Evolutionary conservation across 2,113 vertebrate genomes (phyloP).

Genomic region (Otocyon megalotis): DNA sequence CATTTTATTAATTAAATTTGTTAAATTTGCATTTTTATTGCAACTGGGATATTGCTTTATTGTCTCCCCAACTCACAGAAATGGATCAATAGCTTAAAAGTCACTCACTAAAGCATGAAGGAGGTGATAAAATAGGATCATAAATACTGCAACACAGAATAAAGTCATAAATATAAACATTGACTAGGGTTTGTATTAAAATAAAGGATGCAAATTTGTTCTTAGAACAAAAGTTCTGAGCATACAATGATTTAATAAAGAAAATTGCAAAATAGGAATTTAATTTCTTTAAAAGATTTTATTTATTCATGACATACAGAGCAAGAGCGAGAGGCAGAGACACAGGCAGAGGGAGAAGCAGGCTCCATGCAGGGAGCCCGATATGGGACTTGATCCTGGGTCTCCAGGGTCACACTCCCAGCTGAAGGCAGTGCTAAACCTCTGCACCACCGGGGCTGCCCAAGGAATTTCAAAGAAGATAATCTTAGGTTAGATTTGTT

Average conservation of each 20-base stretch:
- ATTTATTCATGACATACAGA: no score
- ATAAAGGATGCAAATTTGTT: not conserved
- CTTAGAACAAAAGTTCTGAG: constrained; percentile 16
- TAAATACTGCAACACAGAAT: not conserved
- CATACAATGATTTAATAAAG: constrained; percentile 39
- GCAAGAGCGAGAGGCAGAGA: no score
- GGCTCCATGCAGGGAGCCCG: no score
- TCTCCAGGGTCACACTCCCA: no score
- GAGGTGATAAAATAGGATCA: not conserved
- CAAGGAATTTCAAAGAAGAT: not conserved
- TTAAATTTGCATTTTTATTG: constrained; percentile 68
- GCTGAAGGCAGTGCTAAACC: no score
- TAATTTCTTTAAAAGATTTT: no score
- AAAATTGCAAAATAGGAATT: not conserved
- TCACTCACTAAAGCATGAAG: constrained; percentile 30
- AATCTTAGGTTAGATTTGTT: not conserved
- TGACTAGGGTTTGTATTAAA: not conserved
- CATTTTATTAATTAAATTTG: constrained; percentile 70
- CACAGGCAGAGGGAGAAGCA: no score
- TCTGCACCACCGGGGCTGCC: no score
- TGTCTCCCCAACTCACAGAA: not conserved
- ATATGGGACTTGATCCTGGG: no score
- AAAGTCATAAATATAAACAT: constrained; percentile 31
- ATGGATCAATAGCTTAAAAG: constrained; percentile 58
- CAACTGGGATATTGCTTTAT: constrained; percentile 58